Evolutionary conservation across 2,113 vertebrate genomes (phyloP), one percentile per base, ranked within the genome.

Genomic region (Hypomesus transpacificus): DNA sequence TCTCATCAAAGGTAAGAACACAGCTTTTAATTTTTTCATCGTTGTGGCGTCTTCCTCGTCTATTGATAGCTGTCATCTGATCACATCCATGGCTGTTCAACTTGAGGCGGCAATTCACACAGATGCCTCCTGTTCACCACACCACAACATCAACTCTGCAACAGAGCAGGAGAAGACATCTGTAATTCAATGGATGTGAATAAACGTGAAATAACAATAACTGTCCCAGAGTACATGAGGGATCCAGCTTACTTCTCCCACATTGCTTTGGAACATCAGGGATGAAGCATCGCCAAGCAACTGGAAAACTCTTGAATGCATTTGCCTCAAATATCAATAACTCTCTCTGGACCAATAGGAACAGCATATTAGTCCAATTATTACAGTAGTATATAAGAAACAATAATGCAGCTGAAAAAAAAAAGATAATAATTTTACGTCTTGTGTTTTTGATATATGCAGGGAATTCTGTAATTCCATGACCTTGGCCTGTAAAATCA

Each of bases 21-120:
- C 65, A 16, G 51, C 74, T 80, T 69, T 80, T 65, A 75, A n/a
- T n/a, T n/a, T 81, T 74, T 31, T 3, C 69, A 75, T 77, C 80
- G 61, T 53, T 69, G 58, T 60, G 63, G 31, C 18, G 58, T n/a
- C 51, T 51, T 59, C 64, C 63, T 26, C 28, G 62, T 66, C 66
- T 67, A 64, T n/a, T 65, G 70, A 58, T 54, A 60, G 22, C 16
- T 56, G 13, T 3, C 20, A 51, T 51, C 3, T 14, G 26, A 22
- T n/a, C 1, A n/a, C 39, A 54, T 21, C 60, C 53, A 70, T 53
- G 54, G 60, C 1, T 17, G 11, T 63, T 78, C 67, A 68, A 34
- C 75, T 39, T 73, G 67, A 66, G 68, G 74, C 79, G 74, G 71
- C 75, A 68, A 77, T 58, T 60, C 5, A 18, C 13, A 14, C 34